Percentiles rank a stretch among this genome's conserved stretches.
Evolutionary conservation across 2,113 vertebrate species (phyloP).

Genomic region (Ictidomys tridecemlineatus): DNA sequence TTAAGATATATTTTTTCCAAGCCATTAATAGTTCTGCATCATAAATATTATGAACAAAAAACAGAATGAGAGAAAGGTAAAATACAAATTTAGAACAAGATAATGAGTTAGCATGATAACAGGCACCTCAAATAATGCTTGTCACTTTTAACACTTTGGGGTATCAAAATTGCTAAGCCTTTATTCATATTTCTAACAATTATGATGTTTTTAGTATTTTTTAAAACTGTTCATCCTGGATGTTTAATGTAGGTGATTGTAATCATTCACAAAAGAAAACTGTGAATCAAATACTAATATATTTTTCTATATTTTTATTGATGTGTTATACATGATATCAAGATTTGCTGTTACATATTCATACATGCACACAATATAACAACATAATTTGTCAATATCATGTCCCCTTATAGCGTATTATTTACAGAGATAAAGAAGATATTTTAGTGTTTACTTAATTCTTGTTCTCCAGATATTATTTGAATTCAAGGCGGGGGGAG

Average conservation of each 20-base stretch:
- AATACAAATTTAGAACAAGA: conserved; percentile 48
- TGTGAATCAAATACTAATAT: neutral
- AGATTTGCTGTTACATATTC: too few relatives aligned
- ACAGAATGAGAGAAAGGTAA: neutral
- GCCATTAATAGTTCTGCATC: neutral
- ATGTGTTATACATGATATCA: too few relatives aligned
- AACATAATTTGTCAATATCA: too few relatives aligned
- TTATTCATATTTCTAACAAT: neutral
- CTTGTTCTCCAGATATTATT: conserved; percentile 7
- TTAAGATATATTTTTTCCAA: neutral
- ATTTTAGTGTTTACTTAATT: conserved; percentile 24
- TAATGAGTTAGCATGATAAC: conserved; percentile 66
- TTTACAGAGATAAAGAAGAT: conserved; percentile 47
- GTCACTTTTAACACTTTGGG: conserved; percentile 1
- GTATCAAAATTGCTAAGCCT: neutral
- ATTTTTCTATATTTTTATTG: neutral
- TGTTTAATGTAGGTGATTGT: neutral
- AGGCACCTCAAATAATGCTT: neutral
- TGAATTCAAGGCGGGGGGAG: neutral
- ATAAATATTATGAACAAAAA: conserved; percentile 20
- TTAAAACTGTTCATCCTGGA: neutral
- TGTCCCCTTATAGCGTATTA: neutral
- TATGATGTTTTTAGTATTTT: conserved; percentile 44
- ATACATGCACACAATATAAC: too few relatives aligned
- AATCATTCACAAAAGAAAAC: neutral